Base-by-base conservation (phyloP, 1,140 invertebrate species). In the Drosophila funebris region DNA sequence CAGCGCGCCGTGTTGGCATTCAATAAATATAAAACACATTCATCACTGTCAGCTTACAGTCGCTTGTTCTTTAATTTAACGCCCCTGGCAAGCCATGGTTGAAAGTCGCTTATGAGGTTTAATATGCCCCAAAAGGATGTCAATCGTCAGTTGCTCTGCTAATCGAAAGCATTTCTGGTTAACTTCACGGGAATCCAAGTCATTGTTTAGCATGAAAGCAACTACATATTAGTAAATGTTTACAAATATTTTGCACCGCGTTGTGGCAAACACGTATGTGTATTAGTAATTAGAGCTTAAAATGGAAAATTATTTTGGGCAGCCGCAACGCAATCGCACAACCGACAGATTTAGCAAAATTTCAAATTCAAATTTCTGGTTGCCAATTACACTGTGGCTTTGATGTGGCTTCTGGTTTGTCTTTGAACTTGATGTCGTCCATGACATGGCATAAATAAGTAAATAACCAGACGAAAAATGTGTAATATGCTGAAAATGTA, bases 21-120 rank as follows among this genome's bases (percentile, higher is more conserved):
- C 72, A 85, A 84, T 87, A 78, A 75, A 87, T 78, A 69, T 70
- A 69, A 81, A 71, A 75, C 82, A 78, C 82, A 85, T 85, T 66
- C 78, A 85, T 85, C 82, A 85, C 61, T 87, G 82, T 85, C 82
- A 78, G 82, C 67, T 76, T 78, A 74, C 24, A 27, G 4, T 20
- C 57, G 41, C 72, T 33, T 33, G 54, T 13, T 13, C 82, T 81
- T 81, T 77, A 78, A 85, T 60, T 85, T 71, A 53, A 77, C 53
- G 74, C 48, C 9, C 20, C 13, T 31, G 18, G 6, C 7, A 20
- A 18, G n/a, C 2, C 5, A 11, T 24, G 11, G 22, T 5, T 57
- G 60, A 58, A 44, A 50, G 9, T 41, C 44, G 44, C 16, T 2
- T 1, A 39, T 43, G 16, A 9, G 29, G 13, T 24, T 46, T 62